phyloP scores from a whole-genome alignment of 2,113 vertebrate species.

The Felis catus region F.catus_Fca126_mat1.0 CM031426.1:39224501-39225000 shows the following conservation, averaged over 20 bases:
- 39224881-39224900: neutral
- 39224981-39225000: neutral
- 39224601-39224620: slow-evolving; percentile 73
- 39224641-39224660: slow-evolving; percentile 43
- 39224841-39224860: slow-evolving; percentile 3
- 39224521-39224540: neutral
- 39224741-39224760: slow-evolving; percentile 55
- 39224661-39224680: slow-evolving; percentile 79
- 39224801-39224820: neutral
- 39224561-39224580: neutral
- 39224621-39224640: slow-evolving; percentile 56
- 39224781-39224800: neutral
- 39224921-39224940: neutral
- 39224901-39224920: neutral
- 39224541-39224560: neutral
- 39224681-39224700: slow-evolving; percentile 84
- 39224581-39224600: neutral
- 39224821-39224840: neutral
- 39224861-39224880: slow-evolving; percentile 31
- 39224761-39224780: neutral
- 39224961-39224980: neutral
- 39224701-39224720: slow-evolving; percentile 70
- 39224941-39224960: neutral
- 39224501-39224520: neutral
- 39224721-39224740: slow-evolving; percentile 45